phyloP scores from a whole-genome alignment of 1,140 invertebrate genomes.

The Tyrophagus putrescentiae region DNA sequence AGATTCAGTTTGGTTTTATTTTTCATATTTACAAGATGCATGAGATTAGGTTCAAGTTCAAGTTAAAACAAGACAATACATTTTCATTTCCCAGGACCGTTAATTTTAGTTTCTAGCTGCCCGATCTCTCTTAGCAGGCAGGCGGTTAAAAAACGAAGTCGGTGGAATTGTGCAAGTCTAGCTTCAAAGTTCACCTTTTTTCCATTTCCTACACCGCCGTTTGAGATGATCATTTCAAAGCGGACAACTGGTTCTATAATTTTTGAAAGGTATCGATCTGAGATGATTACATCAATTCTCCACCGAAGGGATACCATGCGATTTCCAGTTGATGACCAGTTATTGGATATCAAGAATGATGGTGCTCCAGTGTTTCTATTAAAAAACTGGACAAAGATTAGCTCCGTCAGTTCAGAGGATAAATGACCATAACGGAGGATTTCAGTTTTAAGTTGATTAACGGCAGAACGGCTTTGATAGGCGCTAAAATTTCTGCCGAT shows the following conservation, averaged over 20 bases:
- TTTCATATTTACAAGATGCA: too few species aligned
- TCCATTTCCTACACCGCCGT: neutral
- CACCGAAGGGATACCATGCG: slow-evolving; percentile 1
- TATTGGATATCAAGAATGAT: neutral
- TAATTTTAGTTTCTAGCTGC: neutral
- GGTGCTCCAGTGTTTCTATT: neutral
- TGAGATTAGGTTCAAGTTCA: too few species aligned
- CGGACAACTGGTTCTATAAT: slow-evolving; percentile 7
- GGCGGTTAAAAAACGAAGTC: neutral
- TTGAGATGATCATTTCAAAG: neutral
- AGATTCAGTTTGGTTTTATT: too few species aligned
- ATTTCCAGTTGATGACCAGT: neutral
- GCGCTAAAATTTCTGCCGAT: neutral
- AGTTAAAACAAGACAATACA: too few species aligned
- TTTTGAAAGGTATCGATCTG: neutral
- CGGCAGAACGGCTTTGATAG: too few species aligned
- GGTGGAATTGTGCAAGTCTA: neutral
- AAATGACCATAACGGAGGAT: neutral
- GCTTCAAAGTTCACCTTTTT: neutral
- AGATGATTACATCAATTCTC: neutral
- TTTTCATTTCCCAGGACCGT: neutral
- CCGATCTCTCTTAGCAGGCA: neutral
- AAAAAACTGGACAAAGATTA: neutral
- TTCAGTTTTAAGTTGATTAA: neutral
- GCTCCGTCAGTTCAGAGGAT: neutral